These are phyloP conservation scores for Corythoichthys haematopterus DNA, from an alignment of 2,113 vertebrate species.

Conservation along the genomic window DNA sequence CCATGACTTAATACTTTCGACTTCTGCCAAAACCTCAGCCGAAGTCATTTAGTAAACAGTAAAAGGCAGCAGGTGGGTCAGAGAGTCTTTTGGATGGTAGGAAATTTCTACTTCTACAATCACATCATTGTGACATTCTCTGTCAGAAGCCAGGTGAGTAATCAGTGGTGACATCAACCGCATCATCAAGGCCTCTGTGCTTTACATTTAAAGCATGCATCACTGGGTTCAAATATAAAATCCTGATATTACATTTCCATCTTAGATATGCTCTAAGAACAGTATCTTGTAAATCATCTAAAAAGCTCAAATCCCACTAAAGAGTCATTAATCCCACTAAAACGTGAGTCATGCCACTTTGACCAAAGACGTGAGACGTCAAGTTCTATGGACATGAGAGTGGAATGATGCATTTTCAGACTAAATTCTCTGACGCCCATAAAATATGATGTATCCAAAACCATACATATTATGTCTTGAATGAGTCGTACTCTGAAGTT, in stretches of 20 bases:
- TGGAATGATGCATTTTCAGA: neutral
- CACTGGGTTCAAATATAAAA: neutral
- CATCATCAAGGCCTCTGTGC: conserved; percentile 1
- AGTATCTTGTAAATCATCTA: neutral
- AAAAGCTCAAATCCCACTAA: neutral
- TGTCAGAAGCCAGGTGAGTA: conserved; percentile 1
- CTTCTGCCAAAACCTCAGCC: neutral
- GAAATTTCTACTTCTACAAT: neutral
- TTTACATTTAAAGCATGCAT: conserved; percentile 1
- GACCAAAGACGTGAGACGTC: neutral
- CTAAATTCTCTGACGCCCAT: neutral
- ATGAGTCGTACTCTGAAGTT: neutral
- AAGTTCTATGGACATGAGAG: neutral
- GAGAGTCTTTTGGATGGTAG: neutral
- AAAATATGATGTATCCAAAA: neutral
- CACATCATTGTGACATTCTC: conserved; percentile 3
- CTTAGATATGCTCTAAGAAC: neutral
- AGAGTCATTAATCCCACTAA: neutral
- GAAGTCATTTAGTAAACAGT: neutral
- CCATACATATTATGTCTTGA: neutral
- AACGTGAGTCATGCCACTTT: neutral
- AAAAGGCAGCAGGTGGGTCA: neutral
- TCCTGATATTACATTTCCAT: neutral
- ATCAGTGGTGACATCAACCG: conserved; percentile 3
- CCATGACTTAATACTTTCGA: conserved; percentile 10